These are phyloP conservation scores for Rhyacichthys aspro DNA, from an alignment of 2,797 vertebrate species.

Conservation along the genomic window DNA sequence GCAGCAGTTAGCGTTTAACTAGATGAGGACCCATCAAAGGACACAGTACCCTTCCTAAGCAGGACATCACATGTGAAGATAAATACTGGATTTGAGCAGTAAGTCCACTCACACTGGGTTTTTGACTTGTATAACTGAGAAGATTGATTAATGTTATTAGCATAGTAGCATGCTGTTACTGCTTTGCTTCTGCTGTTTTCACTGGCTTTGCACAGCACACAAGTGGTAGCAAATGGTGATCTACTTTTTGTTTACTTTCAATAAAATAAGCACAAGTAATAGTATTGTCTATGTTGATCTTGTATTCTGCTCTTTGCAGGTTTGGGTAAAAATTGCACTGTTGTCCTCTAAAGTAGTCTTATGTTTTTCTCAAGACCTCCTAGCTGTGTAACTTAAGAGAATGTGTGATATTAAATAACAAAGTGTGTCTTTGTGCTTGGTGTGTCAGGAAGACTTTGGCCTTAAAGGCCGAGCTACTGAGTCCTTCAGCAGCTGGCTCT, in stretches of 20 bases:
- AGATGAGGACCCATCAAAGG: slow-evolving; percentile 29
- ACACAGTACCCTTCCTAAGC: neutral
- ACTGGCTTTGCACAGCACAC: neutral
- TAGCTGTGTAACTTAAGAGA: neutral
- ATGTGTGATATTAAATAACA: slow-evolving; percentile 2
- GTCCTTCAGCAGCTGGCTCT: neutral
- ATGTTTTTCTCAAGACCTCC: slow-evolving; percentile 1
- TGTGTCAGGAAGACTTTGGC: neutral
- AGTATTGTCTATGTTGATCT: neutral
- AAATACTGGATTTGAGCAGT: slow-evolving; percentile 36
- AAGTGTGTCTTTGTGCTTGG: slow-evolving; percentile 16
- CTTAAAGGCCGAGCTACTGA: slow-evolving; percentile 19
- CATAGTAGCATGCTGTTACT: slow-evolving; percentile 45
- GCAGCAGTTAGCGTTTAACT: slow-evolving; percentile 28
- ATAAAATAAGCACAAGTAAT: neutral
- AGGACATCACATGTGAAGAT: slow-evolving; percentile 14
- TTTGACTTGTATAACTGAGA: neutral
- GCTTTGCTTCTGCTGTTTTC: neutral
- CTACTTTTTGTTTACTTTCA: neutral
- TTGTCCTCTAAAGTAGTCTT: slow-evolving; percentile 4
- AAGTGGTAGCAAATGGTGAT: neutral
- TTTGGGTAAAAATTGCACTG: too few relatives aligned
- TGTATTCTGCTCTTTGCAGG: neutral
- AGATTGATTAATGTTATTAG: slow-evolving; percentile 45
- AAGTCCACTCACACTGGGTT: slow-evolving; percentile 36